Evolutionary conservation across 2,888 invertebrate species (phyloP), one percentile per base, ranked within the genome.

Genomic region (Lithodes maja): DNA sequence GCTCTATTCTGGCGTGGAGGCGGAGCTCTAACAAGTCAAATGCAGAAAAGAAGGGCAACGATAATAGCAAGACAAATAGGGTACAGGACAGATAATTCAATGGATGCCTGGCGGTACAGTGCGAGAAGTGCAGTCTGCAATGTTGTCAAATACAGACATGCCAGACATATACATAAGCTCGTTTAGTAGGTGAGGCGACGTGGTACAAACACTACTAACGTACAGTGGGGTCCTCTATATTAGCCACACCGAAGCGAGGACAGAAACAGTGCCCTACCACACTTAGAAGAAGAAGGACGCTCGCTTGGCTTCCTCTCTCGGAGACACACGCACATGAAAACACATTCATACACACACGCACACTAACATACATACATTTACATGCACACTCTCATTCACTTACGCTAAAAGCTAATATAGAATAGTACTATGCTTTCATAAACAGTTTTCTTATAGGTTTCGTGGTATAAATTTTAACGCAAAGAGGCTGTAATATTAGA

Each of bases 111-210:
- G 61, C 12, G 61, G 12, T 61, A 61, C 61, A 61, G 61, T 61
- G 61, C 61, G 12, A 61, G 12, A 61, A 61, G 12, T 12, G 61
- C 5, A 61, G 61, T 61, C 61, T 61, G 61, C 61, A 61, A 12
- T 7, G 61, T 61, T n/a, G 71, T 71, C 71, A 71, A 12, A 71
- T 17, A 71, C 71, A 71, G n/a, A 71, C 71, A n/a, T n/a, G 71
- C 15, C 17, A 71, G 71, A 71, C 12, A 71, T 71, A 71, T 17
- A 71, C 71, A 71, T 71, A 71, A 71, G 71, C 71, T 71, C 71
- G 71, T 71, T 71, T n/a, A 71, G 71, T 71, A n/a, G 71, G 71
- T 71, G 71, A 71, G 71, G 71, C 17, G 61, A 61, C 61, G 12
- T 61, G 61, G 61, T 61, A 61, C 61, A 61, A 61, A 61, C 61